Evolutionary conservation across 2,888 invertebrate genomes (phyloP), one percentile per base, ranked within the genome.

Genomic region (Sthenelais limicola): DNA sequence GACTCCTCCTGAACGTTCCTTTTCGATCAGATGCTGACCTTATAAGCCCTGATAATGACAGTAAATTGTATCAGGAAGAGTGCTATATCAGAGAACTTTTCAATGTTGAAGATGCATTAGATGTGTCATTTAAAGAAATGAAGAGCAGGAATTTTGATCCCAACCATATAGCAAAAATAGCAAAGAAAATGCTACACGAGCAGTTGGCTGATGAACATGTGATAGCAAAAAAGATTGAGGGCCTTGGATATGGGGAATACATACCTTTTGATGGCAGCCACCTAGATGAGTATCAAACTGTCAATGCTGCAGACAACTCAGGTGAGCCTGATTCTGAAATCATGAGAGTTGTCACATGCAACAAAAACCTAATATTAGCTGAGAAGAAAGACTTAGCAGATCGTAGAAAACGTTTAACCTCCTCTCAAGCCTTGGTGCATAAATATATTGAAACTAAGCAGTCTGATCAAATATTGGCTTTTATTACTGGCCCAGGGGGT

Each of bases 101-200:
- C 21, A 24, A 15, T 52, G 15, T n/a, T 12, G 15, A 52, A 9
- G 52, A 52, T 52, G 52, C 9, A 21, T 52, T 52, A n/a, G 15
- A 15, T 52, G 52, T 52, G 9, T 18, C 15, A 18, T 52, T 52
- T 21, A 24, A 24, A n/a, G 52, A 52, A 21, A 52, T 52, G 52
- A 52, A 52, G 21, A 15, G 15, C 52, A 15, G 52, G 9, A 52
- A 52, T 52, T 52, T 52, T 21, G 52, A 52, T 52, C 52, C 52
- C 9, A 9, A 9, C 15, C 52, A 52, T 15, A 52, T 52, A 18
- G 9, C 52, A 15, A 52, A 52, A 24, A 52, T 52, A 15, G 52
- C 52, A 52, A 52, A 52, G 24, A 15, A 52, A 24, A 52, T 52
- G 52, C 21, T 52, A 21, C 15, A 52, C 21, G 52, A n/a, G 21